Conservation (phyloP, 1,140 invertebrate genomes). For the Glomeris maerens region DNA sequence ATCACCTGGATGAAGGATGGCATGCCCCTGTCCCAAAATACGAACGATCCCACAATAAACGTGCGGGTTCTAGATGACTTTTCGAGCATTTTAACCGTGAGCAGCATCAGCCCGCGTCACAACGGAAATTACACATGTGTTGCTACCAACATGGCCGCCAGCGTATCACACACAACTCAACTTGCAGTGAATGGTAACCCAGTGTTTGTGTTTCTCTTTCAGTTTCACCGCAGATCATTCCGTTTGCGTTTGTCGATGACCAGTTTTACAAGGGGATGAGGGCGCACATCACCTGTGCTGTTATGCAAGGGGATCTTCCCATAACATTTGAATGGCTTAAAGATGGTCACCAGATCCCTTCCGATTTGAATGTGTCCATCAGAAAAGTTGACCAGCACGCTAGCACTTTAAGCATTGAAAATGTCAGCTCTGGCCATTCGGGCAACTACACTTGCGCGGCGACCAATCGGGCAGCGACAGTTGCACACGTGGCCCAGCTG, state of each 20-base stretch:
- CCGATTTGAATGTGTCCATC: conserved; percentile 38
- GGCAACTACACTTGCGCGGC: conserved; percentile 80
- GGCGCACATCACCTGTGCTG: conserved; percentile 65
- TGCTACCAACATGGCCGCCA: conserved; percentile 52
- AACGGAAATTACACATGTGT: conserved; percentile 62
- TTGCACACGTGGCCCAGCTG: conserved; percentile 53
- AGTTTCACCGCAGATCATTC: neutral
- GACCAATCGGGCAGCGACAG: conserved; percentile 58
- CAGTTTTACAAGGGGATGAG: conserved; percentile 25
- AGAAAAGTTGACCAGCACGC: conserved; percentile 64
- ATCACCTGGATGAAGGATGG: conserved; percentile 64
- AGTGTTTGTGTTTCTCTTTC: neutral
- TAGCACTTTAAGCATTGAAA: conserved; percentile 70
- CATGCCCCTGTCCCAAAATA: conserved; percentile 34
- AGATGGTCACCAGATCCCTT: conserved; percentile 47
- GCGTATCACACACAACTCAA: conserved; percentile 53
- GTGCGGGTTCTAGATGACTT: conserved; percentile 43
- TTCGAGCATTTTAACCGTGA: conserved; percentile 61
- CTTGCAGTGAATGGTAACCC: conserved; percentile 62
- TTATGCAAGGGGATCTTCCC: conserved; percentile 84
- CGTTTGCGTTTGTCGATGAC: neutral
- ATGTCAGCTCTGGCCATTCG: conserved; percentile 62
- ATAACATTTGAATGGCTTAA: conserved; percentile 61
- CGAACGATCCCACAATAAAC: conserved; percentile 17
- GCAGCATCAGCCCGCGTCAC: conserved; percentile 56